phyloP scores from a whole-genome alignment of 2,113 vertebrate genomes.

The Ictalurus furcatus region DNA sequence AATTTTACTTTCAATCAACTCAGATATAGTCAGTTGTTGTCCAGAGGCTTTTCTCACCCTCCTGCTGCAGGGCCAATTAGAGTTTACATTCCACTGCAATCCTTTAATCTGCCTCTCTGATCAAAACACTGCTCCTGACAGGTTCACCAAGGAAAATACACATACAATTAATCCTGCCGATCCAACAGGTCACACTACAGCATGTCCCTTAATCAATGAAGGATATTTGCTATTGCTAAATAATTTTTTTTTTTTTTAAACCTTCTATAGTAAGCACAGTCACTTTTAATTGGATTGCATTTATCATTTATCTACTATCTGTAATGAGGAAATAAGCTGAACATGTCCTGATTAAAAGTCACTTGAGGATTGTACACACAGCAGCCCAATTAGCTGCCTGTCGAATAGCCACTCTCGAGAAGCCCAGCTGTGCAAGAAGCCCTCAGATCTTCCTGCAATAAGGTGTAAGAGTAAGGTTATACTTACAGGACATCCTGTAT shows the following conservation, averaged over 20 bases:
- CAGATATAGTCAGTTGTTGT: not conserved
- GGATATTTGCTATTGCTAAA: not conserved
- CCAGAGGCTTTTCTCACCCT: not conserved
- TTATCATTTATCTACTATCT: not conserved
- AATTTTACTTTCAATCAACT: not conserved
- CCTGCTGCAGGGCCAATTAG: conserved; percentile 44
- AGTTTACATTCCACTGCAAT: conserved; percentile 72
- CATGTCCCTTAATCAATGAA: not conserved
- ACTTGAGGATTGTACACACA: conserved; percentile 12
- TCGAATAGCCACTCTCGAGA: conserved; percentile 3
- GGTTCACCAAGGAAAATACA: conserved; percentile 56
- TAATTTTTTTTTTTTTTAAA: too few relatives aligned
- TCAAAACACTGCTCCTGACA: conserved; percentile 74
- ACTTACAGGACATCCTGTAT: conserved; percentile 37
- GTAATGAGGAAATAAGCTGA: conserved; percentile 14
- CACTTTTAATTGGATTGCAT: not conserved
- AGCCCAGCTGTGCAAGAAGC: conserved; percentile 35
- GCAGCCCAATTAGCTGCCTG: conserved; percentile 21
- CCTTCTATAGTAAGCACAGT: not conserved
- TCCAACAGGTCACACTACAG: conserved; percentile 24
- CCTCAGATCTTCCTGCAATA: conserved; percentile 28
- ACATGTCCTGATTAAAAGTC: conserved; percentile 12
- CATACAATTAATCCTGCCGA: conserved; percentile 44
- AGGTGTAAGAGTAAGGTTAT: conserved; percentile 13
- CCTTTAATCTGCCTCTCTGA: conserved; percentile 75